These are phyloP conservation scores for Anthoscopus minutus DNA, from an alignment of 2,113 vertebrate genomes.

Conservation along the genomic window DNA sequence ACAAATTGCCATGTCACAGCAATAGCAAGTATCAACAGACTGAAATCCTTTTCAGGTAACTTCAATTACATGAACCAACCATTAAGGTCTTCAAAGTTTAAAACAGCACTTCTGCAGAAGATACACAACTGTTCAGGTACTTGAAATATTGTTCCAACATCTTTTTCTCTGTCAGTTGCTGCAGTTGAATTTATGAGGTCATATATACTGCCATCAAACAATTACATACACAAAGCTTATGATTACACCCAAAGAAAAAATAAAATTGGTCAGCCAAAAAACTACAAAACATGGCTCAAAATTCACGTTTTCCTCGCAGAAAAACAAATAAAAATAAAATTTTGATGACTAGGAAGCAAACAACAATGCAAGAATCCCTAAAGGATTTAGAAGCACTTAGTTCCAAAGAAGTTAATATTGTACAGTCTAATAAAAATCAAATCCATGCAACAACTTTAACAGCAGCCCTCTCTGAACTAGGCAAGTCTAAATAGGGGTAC, in stretches of 20 bases:
- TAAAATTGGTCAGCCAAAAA: not conserved
- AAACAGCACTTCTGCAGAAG: not conserved
- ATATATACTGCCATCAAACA: not conserved
- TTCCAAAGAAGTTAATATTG: not conserved
- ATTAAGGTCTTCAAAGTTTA: not conserved
- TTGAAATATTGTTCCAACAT: not conserved
- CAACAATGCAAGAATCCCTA: not conserved
- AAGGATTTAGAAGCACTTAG: not conserved
- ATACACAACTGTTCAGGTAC: accelerated
- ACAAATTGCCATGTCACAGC: not conserved
- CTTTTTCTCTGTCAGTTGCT: not conserved
- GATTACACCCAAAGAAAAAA: not conserved
- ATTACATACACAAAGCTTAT: not conserved
- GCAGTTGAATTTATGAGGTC: not conserved
- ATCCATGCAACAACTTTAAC: not conserved
- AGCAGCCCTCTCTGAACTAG: not conserved
- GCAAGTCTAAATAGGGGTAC: not conserved
- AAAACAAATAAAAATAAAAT: not conserved
- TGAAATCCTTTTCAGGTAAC: not conserved
- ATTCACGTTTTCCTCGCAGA: not conserved
- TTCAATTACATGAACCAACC: not conserved
- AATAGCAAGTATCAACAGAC: not conserved
- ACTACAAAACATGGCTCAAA: not conserved
- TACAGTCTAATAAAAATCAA: not conserved
- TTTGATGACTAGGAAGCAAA: not conserved